A percentile compares a stretch with the other conserved stretches of the same genome.
Conservation (phyloP, 2,888 invertebrate genomes). For the Oxyteleia sp. region DNA sequence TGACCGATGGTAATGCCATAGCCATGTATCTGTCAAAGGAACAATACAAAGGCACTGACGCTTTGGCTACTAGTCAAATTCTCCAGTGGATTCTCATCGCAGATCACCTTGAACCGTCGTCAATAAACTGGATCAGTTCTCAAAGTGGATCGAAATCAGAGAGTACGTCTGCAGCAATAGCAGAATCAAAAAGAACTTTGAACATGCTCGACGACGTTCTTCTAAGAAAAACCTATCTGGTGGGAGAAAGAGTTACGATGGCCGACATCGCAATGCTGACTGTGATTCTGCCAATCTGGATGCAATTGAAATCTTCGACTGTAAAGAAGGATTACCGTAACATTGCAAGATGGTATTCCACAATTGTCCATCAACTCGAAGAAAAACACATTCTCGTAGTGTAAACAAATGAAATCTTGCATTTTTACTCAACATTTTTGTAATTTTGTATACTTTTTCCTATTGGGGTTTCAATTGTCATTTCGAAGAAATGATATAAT, state of each 20-base stretch:
- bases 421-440: too few relatives aligned
- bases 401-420: too few relatives aligned
- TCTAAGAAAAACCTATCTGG: conserved; percentile 85
- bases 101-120: conserved; percentile 85
- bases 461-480: too few relatives aligned
- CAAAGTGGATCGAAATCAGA: conserved; percentile 61
- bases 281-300: conserved; percentile 83
- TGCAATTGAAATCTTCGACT: conserved; percentile 76
- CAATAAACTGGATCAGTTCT: conserved; percentile 79
- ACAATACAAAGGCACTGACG: conserved; percentile 82
- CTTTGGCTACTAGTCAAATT: conserved; percentile 82
- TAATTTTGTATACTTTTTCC: too few relatives aligned
- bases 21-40: conserved; percentile 83
- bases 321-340: conserved; percentile 81
- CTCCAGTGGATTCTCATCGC: conserved; percentile 87
- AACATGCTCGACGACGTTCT: conserved; percentile 82
- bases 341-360: conserved; percentile 87
- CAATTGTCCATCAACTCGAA: conserved; percentile 85
- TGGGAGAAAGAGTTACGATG: conserved; percentile 86
- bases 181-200: conserved; percentile 80
- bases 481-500: too few relatives aligned
- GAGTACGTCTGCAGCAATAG: conserved; percentile 76
- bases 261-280: conserved; percentile 87
- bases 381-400: conserved; percentile 78
- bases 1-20: conserved; percentile 84